Evolutionary conservation across 2,113 vertebrate genomes (phyloP).

Genomic region (Corydoras maculifer): DNA sequence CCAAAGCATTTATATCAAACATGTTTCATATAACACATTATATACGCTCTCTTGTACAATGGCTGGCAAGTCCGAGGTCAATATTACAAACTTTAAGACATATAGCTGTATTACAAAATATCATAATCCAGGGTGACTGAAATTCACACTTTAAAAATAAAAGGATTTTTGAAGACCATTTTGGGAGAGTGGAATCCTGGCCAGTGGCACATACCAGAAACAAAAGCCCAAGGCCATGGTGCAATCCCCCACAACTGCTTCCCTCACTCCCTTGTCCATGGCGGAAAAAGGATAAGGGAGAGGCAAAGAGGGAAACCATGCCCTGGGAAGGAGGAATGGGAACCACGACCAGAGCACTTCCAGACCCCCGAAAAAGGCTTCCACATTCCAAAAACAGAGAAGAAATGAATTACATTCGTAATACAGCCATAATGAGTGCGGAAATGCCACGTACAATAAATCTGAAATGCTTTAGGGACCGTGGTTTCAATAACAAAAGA

Average conservation of each 20-base stretch:
- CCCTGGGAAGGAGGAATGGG: constrained; percentile 38
- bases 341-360: constrained; percentile 24
- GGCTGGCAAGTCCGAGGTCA: too few relatives aligned
- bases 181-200: constrained; percentile 24
- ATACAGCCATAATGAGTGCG: too few relatives aligned
- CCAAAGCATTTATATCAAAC: too few relatives aligned
- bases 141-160: neutral
- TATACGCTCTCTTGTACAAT: too few relatives aligned
- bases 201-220: constrained; percentile 49
- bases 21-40: too few relatives aligned
- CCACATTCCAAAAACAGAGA: constrained; percentile 22
- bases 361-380: constrained; percentile 16
- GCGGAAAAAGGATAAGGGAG: constrained; percentile 50
- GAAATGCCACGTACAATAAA: too few relatives aligned
- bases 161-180: neutral
- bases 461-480: too few relatives aligned
- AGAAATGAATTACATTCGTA: neutral
- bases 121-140: too few relatives aligned
- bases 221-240: constrained; percentile 58
- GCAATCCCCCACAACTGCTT: constrained; percentile 43
- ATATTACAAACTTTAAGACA: too few relatives aligned
- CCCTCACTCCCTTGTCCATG: constrained; percentile 47
- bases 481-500: too few relatives aligned
- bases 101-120: too few relatives aligned
- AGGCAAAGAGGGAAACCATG: constrained; percentile 35